Conservation (phyloP, 2,888 invertebrate species). For the Coecobrya sp. region DNA sequence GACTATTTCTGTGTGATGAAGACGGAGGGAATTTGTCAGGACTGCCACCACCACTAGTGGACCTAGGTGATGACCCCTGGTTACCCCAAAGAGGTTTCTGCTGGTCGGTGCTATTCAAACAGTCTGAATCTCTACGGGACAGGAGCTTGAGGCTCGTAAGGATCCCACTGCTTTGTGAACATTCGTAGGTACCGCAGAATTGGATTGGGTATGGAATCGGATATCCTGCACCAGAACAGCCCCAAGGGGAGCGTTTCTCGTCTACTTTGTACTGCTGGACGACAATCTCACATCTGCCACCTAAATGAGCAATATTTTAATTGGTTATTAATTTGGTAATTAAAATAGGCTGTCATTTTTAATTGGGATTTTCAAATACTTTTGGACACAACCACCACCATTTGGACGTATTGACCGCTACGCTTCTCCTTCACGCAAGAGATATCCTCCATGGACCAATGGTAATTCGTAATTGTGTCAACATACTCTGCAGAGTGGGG, state of each 20-base stretch:
- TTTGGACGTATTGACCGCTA: conserved; percentile 68
- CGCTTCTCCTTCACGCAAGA: conserved; percentile 43
- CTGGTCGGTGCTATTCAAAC: background rate
- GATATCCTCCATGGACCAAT: conserved; percentile 64
- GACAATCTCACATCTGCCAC: conserved; percentile 65
- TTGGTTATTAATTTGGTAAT: background rate
- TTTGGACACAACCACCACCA: conserved; percentile 54
- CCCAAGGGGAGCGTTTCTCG: conserved; percentile 34
- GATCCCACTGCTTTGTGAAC: conserved; percentile 60
- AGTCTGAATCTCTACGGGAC: background rate
- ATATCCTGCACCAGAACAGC: conserved; percentile 27
- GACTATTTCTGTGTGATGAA: no score
- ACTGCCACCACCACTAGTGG: no score
- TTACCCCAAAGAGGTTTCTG: background rate
- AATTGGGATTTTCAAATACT: background rate
- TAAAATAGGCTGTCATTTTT: background rate
- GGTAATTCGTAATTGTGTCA: conserved; percentile 76
- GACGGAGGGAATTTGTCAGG: background rate
- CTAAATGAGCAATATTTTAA: conserved; percentile 8
- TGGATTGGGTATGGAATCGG: conserved; percentile 50
- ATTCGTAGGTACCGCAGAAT: conserved; percentile 80
- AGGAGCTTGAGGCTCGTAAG: conserved; percentile 73
- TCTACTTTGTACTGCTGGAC: conserved; percentile 80
- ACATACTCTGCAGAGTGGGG: conserved; percentile 64
- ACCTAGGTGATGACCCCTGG: background rate